Evolutionary conservation across 2,113 vertebrate genomes (phyloP).

Genomic region (Cranoglanis bouderius): DNA sequence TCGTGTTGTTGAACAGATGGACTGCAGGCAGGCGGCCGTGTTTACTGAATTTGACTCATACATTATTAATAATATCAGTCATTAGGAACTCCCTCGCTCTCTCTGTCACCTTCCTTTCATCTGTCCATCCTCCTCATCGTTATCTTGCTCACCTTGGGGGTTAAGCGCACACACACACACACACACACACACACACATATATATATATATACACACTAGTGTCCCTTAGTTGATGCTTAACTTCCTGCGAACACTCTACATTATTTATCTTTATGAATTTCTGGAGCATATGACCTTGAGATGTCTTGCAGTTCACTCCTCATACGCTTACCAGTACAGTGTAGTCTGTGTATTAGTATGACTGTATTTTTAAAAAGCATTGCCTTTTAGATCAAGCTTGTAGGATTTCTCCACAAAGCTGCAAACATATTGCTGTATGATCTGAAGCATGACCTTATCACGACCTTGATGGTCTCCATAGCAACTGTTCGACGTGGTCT

Average conservation of each 20-base stretch:
- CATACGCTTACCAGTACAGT: too few species aligned
- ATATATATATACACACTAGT: too few species aligned
- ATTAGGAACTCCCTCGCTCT: slow-evolving; percentile 46
- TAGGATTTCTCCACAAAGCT: background rate
- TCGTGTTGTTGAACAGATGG: slow-evolving; percentile 54
- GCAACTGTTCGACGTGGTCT: slow-evolving; percentile 6
- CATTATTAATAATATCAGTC: slow-evolving; percentile 57
- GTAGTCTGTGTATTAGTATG: background rate
- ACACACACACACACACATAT: background rate
- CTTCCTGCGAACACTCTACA: background rate
- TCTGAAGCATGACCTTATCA: slow-evolving; percentile 31
- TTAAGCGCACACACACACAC: background rate
- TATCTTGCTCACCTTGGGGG: background rate
- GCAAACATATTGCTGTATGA: background rate
- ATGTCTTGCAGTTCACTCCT: background rate
- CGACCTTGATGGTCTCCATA: slow-evolving; percentile 43
- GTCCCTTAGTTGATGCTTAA: background rate
- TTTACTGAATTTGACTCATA: slow-evolving; percentile 49
- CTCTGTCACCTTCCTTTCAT: slow-evolving; percentile 14
- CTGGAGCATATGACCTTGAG: slow-evolving; percentile 24
- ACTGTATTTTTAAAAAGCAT: background rate
- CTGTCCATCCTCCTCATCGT: background rate
- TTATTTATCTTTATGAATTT: slow-evolving; percentile 18
- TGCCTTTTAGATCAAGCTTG: background rate
- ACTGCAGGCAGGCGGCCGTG: slow-evolving; percentile 48